Evolutionary conservation across 1,140 invertebrate species (phyloP), one percentile per base, ranked within the genome.

Genomic region (Leptinotarsa undecemlineata): DNA sequence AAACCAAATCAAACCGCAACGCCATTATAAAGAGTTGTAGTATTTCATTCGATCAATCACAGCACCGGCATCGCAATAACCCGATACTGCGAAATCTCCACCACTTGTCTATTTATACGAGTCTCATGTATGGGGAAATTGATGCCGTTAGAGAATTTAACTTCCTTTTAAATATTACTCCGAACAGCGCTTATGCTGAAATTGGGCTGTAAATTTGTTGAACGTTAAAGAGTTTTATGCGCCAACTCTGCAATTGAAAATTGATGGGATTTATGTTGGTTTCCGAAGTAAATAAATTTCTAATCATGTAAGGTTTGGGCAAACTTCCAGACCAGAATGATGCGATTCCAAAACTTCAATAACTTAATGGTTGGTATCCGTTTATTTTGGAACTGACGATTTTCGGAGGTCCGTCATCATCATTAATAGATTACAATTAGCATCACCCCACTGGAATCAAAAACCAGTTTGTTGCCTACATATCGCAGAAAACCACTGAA

Each of bases 271-370:
- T 64, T 64, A 23, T 64, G 20, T 64, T 5, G 21, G 15, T 20
- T 26, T 19, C 23, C 11, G 42, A n/a, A 68, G 66, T 68, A 47
- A 68, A 68, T 68, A 68, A 48, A 68, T 68, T 68, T 68, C 66
- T 48, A 48, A 68, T 68, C 66, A 68, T 48, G 19, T 68, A 68
- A 68, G 66, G 26, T 19, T 57, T 57, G 51, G 51, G 51, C 51
- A 57, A 57, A 15, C 6, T 57, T 57, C 51, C 51, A 57, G 17
- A 57, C 6, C 17, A 19, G 15, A 17, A 4, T 19, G 51, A 57
- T 57, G 51, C n/a, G 5, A 57, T 57, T 8, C 14, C 15, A 15
- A 1, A 57, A 57, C 51, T 0, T 57, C 51, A 57, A 57, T 57
- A 57, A 57, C 51, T 57, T 0, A 42, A 42, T 8, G 33, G 33